Base-by-base conservation (phyloP, 2,113 vertebrate genomes). In the Oceanites oceanicus region DNA sequence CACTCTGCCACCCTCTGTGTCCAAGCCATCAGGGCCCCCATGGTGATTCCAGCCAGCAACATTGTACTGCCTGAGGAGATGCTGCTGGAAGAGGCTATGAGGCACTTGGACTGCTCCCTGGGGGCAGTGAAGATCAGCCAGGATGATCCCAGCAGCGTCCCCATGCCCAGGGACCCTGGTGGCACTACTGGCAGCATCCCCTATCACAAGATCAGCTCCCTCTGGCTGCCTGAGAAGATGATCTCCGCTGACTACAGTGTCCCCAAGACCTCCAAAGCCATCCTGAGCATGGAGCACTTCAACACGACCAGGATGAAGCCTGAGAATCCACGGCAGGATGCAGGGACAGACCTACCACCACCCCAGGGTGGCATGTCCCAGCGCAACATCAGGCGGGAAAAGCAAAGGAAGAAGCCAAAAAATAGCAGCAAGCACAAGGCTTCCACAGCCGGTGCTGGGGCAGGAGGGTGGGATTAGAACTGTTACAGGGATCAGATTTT, bases 241-340 rank as follows among this genome's bases (percentile, higher is more conserved):
- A 68, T 97, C 40, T 97, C 96, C 9, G 62, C 93, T 1, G 95
- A 97, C 92, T 97, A 96, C 70, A 95, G 59, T 0, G 95, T 97
- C 26, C 96, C 95, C 0, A 96, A 97, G 68, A 84, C 97, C n/a
- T 86, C 97, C 55, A 92, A 90, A 34, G 27, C 92, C 0, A 81
- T 97, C 36, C 84, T 81, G 16, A 84, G 79, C 7, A 7, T 22
- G 42, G 16, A 49, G 10, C n/a, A 26, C 10, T 15, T 40, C 13
- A 22, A 10, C 13, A 40, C 22, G 10, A 40, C 8, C 16, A 49
- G 42, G 5, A 27, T 34, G 23, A 71, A 61, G 18, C 45, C 45
- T 50, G 19, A 52, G 19, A 25, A 71, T 42, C 11, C 36, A 42
- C 1, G 0, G 18, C 45, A 71, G 29, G 36, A 61, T 42, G 19